Evolutionary conservation across 2,113 vertebrate species (phyloP).

Genomic region (Morone chrysops): DNA sequence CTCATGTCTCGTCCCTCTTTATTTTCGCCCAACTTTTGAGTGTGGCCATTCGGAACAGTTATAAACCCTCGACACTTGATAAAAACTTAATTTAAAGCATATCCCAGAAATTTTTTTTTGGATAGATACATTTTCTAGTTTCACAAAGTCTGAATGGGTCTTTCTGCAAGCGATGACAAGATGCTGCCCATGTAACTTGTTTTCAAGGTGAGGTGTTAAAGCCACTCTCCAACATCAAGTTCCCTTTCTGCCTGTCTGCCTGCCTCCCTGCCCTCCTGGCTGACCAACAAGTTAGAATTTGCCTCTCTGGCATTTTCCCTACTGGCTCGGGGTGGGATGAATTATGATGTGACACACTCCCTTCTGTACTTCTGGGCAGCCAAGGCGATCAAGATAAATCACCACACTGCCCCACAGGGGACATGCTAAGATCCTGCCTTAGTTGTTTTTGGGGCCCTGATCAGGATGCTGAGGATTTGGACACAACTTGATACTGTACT

Average conservation of each 20-base stretch:
- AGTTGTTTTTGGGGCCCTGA: slow-evolving; percentile 70
- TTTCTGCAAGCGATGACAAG: not conserved
- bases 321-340: slow-evolving; percentile 69
- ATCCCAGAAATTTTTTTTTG: not conserved
- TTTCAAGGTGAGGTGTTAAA: slow-evolving; percentile 9
- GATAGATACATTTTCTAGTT: not conserved
- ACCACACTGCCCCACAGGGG: slow-evolving; percentile 61
- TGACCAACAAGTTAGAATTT: slow-evolving; percentile 73
- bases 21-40: not conserved
- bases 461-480: slow-evolving; percentile 61
- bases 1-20: not conserved
- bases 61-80: not conserved
- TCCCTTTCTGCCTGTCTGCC: slow-evolving; percentile 14
- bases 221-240: slow-evolving; percentile 9
- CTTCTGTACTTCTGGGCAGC: slow-evolving; percentile 73
- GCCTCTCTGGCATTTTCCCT: slow-evolving; percentile 75
- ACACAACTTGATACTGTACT: slow-evolving; percentile 58
- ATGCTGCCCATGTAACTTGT: slow-evolving; percentile 18
- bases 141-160: not conserved
- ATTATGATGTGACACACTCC: slow-evolving; percentile 77
- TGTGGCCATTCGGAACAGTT: not conserved
- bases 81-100: not conserved
- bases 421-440: slow-evolving; percentile 58
- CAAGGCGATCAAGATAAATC: slow-evolving; percentile 77
- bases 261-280: slow-evolving; percentile 43